Percentiles rank a stretch among this genome's conserved stretches.
These are phyloP conservation scores for Antigone vipio DNA, from an alignment of 2,113 vertebrate species.

Conservation along the genomic window DNA sequence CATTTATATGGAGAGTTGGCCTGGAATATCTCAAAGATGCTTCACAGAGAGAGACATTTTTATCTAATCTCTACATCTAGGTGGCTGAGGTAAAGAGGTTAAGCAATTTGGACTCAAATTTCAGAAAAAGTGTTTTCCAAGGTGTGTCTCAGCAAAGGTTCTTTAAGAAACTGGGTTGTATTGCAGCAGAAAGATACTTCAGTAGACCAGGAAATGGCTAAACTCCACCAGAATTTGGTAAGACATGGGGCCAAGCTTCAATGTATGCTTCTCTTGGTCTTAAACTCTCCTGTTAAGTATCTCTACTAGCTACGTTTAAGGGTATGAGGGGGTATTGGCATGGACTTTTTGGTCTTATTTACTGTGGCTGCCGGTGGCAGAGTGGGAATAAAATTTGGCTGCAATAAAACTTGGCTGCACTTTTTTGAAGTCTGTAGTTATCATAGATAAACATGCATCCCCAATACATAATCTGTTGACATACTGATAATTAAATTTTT, in stretches of 20 bases:
- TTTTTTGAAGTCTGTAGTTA: neutral
- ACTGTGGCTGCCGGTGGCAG: neutral
- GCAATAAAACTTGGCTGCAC: neutral
- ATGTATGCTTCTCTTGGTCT: neutral
- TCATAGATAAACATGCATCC: neutral
- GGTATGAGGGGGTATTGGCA: neutral
- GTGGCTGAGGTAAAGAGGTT: constrained; percentile 12
- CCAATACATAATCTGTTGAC: neutral
- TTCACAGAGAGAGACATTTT: neutral
- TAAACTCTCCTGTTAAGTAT: neutral
- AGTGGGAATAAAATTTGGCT: neutral
- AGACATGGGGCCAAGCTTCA: neutral
- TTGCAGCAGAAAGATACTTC: neutral
- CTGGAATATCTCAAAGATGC: constrained; percentile 16
- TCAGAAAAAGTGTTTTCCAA: constrained; percentile 8
- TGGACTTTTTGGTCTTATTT: neutral
- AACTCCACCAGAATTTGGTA: neutral
- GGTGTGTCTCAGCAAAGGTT: neutral
- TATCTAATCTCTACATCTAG: constrained; percentile 21
- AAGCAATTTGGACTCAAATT: neutral
- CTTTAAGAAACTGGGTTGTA: neutral
- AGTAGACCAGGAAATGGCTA: neutral
- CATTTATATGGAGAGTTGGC: neutral
- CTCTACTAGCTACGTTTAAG: neutral
- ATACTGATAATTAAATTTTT: neutral